These are phyloP conservation scores for Uropsilus gracilis DNA, from an alignment of 2,113 vertebrate genomes.

Conservation along the genomic window DNA sequence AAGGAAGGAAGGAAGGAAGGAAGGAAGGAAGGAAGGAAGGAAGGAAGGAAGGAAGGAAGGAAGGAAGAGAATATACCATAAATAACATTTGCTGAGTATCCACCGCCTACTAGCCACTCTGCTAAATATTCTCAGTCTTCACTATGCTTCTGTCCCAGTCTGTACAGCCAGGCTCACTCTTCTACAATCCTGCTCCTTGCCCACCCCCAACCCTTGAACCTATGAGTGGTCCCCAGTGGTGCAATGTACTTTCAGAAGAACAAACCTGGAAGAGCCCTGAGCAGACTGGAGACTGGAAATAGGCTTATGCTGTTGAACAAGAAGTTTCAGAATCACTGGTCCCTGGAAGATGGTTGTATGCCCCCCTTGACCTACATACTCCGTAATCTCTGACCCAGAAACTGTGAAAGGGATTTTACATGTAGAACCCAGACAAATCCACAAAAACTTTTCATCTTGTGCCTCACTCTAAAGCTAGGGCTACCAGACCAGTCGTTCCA, in stretches of 20 bases:
- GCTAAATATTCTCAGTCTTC: background rate
- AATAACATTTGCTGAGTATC: background rate
- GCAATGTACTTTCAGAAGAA: background rate
- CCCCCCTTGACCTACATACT: background rate
- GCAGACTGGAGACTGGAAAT: background rate
- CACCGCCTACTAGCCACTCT: background rate
- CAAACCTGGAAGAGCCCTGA: background rate
- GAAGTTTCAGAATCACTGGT: background rate
- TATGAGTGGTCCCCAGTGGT: rapidly evolving
- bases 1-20: too few relatives aligned
- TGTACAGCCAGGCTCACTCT: background rate
- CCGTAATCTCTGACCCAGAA: background rate
- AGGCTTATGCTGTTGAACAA: background rate
- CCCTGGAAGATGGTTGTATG: background rate
- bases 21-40: too few relatives aligned
- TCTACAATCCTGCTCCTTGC: background rate
- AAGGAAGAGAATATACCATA: background rate
- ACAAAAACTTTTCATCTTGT: too few relatives aligned
- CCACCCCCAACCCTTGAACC: background rate
- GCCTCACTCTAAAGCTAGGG: background rate
- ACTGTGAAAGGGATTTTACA: background rate
- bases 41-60: too few relatives aligned
- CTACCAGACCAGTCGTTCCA: background rate
- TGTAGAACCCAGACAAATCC: background rate
- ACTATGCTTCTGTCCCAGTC: rapidly evolving